These are phyloP conservation scores for Trachelus troglodyta DNA, from an alignment of 2,888 invertebrate species.

Conservation along the genomic window DNA sequence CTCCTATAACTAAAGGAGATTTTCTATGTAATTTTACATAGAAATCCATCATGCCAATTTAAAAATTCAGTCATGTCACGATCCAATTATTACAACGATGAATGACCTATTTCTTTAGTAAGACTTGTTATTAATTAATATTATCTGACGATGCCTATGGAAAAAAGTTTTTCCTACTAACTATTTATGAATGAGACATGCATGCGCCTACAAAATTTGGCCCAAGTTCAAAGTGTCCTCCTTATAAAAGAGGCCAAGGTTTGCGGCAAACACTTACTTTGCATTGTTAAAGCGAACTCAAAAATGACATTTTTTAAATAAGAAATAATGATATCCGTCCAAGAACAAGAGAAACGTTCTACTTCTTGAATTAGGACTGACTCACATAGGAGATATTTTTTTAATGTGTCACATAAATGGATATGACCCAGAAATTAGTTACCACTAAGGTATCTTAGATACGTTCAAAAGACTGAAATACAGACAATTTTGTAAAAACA, in stretches of 20 bases:
- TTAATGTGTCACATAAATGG: neutral
- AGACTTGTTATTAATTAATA: neutral
- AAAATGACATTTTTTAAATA: conserved; percentile 15
- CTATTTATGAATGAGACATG: neutral
- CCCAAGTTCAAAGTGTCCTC: conserved; percentile 31
- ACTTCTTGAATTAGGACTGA: conserved; percentile 12
- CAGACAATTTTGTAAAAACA: neutral
- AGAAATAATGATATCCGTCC: conserved; percentile 5
- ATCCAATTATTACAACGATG: neutral
- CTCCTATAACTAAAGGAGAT: neutral
- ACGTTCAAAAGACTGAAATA: neutral
- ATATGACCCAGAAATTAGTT: neutral
- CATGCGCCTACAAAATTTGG: conserved; percentile 24
- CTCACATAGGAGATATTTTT: neutral
- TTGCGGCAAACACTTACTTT: conserved; percentile 28
- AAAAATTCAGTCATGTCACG: neutral
- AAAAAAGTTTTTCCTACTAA: conserved; percentile 1
- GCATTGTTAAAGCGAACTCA: conserved; percentile 14
- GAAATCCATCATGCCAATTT: neutral
- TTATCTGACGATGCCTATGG: neutral
- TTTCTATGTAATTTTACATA: neutral
- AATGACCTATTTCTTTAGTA: neutral
- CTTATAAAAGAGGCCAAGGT: conserved; percentile 34
- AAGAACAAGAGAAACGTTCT: conserved; percentile 6
- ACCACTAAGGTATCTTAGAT: neutral